These are phyloP conservation scores for Allolobophora icterica DNA, from an alignment of 2,888 invertebrate genomes.

Conservation along the genomic window DNA sequence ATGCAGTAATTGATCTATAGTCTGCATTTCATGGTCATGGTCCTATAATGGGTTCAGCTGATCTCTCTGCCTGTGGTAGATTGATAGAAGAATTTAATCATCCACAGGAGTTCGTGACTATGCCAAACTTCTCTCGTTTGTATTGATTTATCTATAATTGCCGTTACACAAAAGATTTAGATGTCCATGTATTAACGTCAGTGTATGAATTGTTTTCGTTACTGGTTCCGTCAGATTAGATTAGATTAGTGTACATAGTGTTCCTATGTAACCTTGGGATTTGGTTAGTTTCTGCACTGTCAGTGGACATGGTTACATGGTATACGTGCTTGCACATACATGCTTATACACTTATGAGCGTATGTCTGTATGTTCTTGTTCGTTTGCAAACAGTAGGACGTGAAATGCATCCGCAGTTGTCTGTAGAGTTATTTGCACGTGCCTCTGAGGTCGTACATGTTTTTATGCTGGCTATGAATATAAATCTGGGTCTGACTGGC, in stretches of 20 bases:
- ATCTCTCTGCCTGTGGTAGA: not conserved
- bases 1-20: not conserved
- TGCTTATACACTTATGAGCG: not conserved
- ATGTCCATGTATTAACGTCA: not conserved
- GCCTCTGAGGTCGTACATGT: not conserved
- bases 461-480: not conserved
- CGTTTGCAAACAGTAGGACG: not conserved
- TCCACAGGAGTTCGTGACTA: not conserved
- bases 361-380: not conserved
- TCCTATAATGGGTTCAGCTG: not conserved
- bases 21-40: not conserved
- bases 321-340: not conserved
- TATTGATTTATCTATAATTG: conserved; percentile 9
- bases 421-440: not conserved
- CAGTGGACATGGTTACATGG: not conserved
- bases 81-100: not conserved
- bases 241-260: not conserved
- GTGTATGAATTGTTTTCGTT: not conserved
- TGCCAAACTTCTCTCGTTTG: not conserved
- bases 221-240: not conserved
- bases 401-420: not conserved
- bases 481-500: not conserved
- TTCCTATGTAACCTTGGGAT: not conserved
- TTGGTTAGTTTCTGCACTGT: not conserved
- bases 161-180: not conserved